Evolutionary conservation across 2,888 invertebrate species (phyloP).

Genomic region (Phortica magna): DNA sequence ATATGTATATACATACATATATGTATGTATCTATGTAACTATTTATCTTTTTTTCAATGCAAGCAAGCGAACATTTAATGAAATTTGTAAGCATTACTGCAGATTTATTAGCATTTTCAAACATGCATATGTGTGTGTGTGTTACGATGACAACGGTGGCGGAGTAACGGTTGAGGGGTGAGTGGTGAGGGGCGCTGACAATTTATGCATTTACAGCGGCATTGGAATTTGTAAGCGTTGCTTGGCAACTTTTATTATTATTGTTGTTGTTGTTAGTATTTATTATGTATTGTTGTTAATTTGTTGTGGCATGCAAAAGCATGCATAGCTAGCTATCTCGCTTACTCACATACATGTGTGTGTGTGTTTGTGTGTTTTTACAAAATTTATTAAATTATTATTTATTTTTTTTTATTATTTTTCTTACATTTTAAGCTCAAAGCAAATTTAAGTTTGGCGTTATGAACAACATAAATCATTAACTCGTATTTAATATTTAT

Average conservation of each 20-base stretch:
- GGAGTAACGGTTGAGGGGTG: no score
- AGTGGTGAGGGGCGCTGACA: neutral
- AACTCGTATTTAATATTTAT: conserved; percentile 4
- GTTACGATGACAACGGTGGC: no score
- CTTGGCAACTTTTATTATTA: neutral
- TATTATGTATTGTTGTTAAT: neutral
- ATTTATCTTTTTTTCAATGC: conserved; percentile 16
- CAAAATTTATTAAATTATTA: conserved; percentile 65
- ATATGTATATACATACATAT: conserved; percentile 23
- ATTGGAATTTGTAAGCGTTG: conserved; percentile 8
- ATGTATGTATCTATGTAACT: neutral
- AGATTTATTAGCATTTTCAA: neutral
- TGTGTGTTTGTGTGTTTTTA: neutral
- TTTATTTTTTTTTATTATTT: conserved; percentile 36
- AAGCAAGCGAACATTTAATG: conserved; percentile 1
- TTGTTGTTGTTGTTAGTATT: conserved; percentile 2
- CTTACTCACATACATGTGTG: neutral
- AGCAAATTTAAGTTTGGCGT: conserved; percentile 66
- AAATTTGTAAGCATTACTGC: conserved; percentile 19
- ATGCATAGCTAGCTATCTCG: neutral
- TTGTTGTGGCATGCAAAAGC: conserved; percentile 4
- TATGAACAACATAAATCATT: conserved; percentile 33
- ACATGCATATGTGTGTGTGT: no score
- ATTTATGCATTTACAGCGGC: neutral
- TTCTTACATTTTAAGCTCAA: conserved; percentile 54